phyloP scores from a whole-genome alignment of 2,888 invertebrate species.

The Lumbricus terrestris region DNA sequence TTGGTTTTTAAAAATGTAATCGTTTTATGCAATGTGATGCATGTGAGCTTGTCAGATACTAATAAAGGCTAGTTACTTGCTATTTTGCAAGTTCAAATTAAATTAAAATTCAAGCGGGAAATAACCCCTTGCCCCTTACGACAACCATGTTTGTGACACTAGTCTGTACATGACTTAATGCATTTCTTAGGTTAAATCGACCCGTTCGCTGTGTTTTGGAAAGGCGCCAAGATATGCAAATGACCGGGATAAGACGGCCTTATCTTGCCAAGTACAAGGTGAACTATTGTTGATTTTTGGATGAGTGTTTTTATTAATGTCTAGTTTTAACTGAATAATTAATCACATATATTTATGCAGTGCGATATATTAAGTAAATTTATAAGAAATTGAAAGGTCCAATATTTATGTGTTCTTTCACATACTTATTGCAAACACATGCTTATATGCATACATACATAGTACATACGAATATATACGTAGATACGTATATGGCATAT shows the following conservation, averaged over 20 bases:
- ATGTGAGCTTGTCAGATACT: no score
- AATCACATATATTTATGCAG: neutral
- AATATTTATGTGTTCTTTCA: neutral
- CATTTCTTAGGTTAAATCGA: constrained; percentile 69
- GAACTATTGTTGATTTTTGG: constrained; percentile 25
- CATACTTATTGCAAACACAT: neutral
- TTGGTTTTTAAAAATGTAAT: no score
- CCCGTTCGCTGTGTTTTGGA: constrained; percentile 86
- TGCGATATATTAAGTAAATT: neutral
- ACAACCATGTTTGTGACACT: neutral
- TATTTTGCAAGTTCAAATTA: no score
- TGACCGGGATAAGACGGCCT: constrained; percentile 84
- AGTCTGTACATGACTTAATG: neutral
- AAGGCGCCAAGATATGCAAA: constrained; percentile 88
- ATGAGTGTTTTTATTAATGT: neutral
- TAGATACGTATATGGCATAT: no score
- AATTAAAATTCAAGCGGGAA: no score
- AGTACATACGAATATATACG: no score
- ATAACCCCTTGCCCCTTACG: no score
- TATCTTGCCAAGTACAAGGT: constrained; percentile 81
- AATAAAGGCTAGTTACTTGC: no score
- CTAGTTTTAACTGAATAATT: neutral
- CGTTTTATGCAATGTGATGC: no score
- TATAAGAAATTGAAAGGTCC: neutral
- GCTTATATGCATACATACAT: no score